Evolutionary conservation across 2,888 invertebrate genomes (phyloP), one percentile per base, ranked within the genome.

Genomic region (Seira sanloemensis): DNA sequence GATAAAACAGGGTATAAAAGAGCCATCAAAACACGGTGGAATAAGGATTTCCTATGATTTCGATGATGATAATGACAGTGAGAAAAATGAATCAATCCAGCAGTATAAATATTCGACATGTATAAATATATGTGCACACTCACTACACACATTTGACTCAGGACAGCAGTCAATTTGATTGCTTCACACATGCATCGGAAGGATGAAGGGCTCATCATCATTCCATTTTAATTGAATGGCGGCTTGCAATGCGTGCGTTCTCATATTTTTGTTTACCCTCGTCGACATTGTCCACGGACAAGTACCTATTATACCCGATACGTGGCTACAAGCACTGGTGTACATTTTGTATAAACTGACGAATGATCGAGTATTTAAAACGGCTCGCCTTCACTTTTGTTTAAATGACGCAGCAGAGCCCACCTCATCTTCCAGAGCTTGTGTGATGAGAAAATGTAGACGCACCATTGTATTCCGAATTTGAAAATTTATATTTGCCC

Each of bases 81-180:
- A 23, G 26, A 79, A 67, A 24, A 67, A 80, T 74, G 46, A 54
- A 75, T 80, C 80, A 80, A 74, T 74, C 74, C 23, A 73, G 67
- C 62, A 58, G 71, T 4, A 37, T 37, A n/a, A n/a, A n/a, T n/a
- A n/a, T n/a, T n/a, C n/a, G n/a, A n/a, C n/a, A n/a, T n/a, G n/a
- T n/a, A 37, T 37, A 12, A 37, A 50, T 5, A 66, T 25, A 78
- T 78, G 67, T 79, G 54, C 54, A 73, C 2, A 37, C 37, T 37
- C 37, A 12, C 37, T n/a, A n/a, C n/a, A n/a, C n/a, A n/a, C n/a
- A n/a, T 37, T 12, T 7, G 12, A 12, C 37, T 12, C 37, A 37
- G 12, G 37, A 7, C 37, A 37, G 37, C 37, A 37, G 12, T 7
- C 37, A 37, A 37, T 37, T 37, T 37, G 5, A 12, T 7, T 37